phyloP scores from a whole-genome alignment of 2,797 vertebrate genomes.

The Enteromius fasciolatus region DNA sequence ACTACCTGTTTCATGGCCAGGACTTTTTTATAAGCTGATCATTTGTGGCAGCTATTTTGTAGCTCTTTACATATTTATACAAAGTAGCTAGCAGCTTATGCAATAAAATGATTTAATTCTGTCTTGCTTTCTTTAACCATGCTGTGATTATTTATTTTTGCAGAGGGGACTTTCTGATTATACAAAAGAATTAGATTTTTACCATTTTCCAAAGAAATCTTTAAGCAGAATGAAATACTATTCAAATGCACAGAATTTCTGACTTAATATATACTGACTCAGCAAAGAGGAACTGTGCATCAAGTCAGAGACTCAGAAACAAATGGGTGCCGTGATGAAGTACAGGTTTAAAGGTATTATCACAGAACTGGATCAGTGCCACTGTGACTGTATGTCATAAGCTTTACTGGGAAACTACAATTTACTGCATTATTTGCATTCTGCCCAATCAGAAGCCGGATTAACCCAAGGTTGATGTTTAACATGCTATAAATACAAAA shows the following conservation, averaged over 20 bases:
- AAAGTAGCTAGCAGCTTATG: background rate
- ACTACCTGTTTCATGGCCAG: constrained; percentile 10
- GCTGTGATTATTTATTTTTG: background rate
- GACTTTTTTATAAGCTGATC: constrained; percentile 10
- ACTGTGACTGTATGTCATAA: background rate
- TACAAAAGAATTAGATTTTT: background rate
- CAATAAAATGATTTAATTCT: constrained; percentile 23
- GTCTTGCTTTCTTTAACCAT: background rate
- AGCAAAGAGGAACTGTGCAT: background rate
- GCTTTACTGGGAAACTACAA: background rate
- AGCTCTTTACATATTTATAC: constrained; percentile 14
- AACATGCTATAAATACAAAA: background rate
- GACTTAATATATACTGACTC: background rate
- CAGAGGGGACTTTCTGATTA: background rate
- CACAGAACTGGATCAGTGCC: background rate
- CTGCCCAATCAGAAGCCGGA: background rate
- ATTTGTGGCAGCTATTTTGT: constrained; percentile 14
- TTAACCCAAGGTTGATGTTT: background rate
- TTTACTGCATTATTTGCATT: constrained; percentile 11
- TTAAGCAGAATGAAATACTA: background rate
- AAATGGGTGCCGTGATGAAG: background rate
- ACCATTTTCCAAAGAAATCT: background rate
- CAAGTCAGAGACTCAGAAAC: background rate
- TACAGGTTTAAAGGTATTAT: background rate
- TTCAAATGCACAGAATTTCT: background rate